Percentiles rank a stretch among this genome's conserved stretches.
Conservation (phyloP, 2,113 vertebrate species). For the Poicephalus gulielmi region DNA sequence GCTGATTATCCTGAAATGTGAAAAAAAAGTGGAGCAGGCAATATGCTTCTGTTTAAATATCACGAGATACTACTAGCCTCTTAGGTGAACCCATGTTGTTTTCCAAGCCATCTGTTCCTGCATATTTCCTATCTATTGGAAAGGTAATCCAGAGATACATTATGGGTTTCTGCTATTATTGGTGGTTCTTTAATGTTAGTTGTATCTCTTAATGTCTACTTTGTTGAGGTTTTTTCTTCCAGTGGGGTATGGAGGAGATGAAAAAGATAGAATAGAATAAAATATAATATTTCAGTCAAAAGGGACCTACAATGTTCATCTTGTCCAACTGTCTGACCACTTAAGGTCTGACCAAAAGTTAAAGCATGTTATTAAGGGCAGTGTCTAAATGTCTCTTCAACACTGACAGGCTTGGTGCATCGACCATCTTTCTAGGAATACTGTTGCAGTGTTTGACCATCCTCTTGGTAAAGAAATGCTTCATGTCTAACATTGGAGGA, state of each 20-base stretch:
- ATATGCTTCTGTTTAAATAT: neutral
- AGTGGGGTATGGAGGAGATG: neutral
- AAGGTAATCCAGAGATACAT: neutral
- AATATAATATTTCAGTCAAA: neutral
- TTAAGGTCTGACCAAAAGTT: neutral
- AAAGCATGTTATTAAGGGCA: accelerated
- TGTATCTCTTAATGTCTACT: neutral
- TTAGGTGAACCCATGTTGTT: neutral
- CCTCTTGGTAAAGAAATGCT: neutral
- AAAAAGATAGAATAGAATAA: neutral
- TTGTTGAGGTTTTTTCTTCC: neutral
- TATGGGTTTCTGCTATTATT: neutral
- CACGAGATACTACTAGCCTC: neutral
- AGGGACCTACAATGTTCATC: accelerated
- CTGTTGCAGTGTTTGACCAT: neutral
- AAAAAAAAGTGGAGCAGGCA: neutral
- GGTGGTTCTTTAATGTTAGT: neutral
- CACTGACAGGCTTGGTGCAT: neutral
- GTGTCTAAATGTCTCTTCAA: neutral
- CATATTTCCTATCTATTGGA: neutral
- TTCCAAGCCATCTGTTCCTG: neutral
- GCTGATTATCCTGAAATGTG: neutral
- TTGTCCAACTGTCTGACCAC: neutral
- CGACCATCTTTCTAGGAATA: neutral
- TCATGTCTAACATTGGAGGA: neutral